Evolutionary conservation across 2,888 invertebrate species (phyloP).

Genomic region (Xestoiulus laeticollis): DNA sequence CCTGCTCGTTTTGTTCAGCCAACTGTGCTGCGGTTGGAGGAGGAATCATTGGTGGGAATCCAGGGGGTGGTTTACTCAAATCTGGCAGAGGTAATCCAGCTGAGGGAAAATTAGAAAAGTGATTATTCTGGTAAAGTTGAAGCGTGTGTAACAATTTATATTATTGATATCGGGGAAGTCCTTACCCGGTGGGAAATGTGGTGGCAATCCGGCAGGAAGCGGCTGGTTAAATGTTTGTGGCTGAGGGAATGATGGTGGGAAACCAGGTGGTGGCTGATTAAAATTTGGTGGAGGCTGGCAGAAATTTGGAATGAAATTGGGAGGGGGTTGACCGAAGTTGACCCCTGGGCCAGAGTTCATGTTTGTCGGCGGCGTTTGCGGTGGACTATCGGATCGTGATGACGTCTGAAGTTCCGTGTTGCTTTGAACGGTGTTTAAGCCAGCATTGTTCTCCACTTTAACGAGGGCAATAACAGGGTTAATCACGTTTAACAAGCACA

Average conservation of each 20-base stretch:
- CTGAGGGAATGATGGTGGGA: constrained; percentile 63
- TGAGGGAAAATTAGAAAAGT: constrained; percentile 21
- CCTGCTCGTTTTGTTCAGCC: constrained; percentile 69
- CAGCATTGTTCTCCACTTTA: not conserved
- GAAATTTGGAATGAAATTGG: constrained; percentile 63
- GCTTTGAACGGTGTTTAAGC: not conserved
- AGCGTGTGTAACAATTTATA: not conserved
- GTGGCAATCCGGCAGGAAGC: constrained; percentile 61
- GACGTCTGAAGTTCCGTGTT: not conserved
- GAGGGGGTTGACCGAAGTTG: constrained; percentile 65
- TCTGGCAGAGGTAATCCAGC: constrained; percentile 54
- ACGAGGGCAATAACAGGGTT: not conserved
- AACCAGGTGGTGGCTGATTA: constrained; percentile 61
- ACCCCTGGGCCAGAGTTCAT: constrained; percentile 52
- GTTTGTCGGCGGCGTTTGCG: not conserved
- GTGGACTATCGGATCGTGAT: not conserved
- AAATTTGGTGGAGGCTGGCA: constrained; percentile 65
- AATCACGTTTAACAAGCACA: not conserved
- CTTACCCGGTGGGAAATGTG: constrained; percentile 52
- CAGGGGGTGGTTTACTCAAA: constrained; percentile 75
- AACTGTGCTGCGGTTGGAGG: constrained; percentile 62
- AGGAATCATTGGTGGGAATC: constrained; percentile 67
- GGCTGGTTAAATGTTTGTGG: constrained; percentile 62
- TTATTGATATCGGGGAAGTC: too few species aligned
- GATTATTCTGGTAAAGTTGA: not conserved